Conservation (phyloP, 2,797 vertebrate genomes). For the Eurystomus glaucurus region DNA sequence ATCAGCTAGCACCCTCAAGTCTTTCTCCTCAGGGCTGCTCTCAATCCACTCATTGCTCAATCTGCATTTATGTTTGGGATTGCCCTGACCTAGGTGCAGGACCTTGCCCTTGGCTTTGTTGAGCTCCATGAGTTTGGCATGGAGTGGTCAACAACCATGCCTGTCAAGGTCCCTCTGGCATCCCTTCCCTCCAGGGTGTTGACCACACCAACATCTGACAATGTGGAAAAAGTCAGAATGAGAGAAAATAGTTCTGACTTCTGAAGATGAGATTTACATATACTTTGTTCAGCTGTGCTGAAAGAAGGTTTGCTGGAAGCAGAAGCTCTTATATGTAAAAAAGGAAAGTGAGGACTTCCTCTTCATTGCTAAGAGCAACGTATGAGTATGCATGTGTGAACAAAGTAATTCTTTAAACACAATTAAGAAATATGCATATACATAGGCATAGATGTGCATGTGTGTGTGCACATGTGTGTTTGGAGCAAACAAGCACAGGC, state of each 20-base stretch:
- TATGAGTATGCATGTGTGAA: not conserved
- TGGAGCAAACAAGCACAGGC: accelerated
- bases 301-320: not conserved
- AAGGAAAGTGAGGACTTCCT: not conserved
- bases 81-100: too few relatives aligned
- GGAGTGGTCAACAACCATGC: too few relatives aligned
- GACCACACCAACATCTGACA: not conserved
- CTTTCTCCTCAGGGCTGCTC: too few relatives aligned
- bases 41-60: too few relatives aligned
- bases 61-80: too few relatives aligned
- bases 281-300: not conserved
- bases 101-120: too few relatives aligned
- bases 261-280: not conserved
- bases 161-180: too few relatives aligned
- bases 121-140: too few relatives aligned
- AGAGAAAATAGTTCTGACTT: not conserved
- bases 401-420: not conserved
- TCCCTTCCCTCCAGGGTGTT: too few relatives aligned
- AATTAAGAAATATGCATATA: not conserved
- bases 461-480: accelerated
- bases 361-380: not conserved
- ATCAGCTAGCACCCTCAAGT: too few relatives aligned
- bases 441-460: accelerated
- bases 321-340: not conserved
- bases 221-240: not conserved